Evolutionary conservation across 2,888 invertebrate genomes (phyloP).

Genomic region (Cylloceria caligata): DNA sequence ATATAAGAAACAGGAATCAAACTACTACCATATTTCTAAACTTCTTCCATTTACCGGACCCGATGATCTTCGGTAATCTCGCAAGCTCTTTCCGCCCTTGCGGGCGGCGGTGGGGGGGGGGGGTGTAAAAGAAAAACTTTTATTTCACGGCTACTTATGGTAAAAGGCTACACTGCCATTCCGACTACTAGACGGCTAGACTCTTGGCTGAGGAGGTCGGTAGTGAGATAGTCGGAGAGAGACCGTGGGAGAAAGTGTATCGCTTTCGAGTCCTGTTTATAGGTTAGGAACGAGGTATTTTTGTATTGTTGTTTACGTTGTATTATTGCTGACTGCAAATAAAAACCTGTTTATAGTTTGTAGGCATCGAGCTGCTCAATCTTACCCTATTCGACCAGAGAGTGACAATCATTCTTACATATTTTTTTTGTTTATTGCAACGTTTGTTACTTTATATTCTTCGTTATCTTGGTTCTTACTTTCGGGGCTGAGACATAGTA

Average conservation of each 20-base stretch:
- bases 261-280: constrained; percentile 36
- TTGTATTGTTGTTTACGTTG: no score
- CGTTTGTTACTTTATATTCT: no score
- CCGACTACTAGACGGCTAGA: neutral
- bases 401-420: no score
- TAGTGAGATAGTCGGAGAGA: constrained; percentile 7
- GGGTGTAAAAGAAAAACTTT: constrained; percentile 55
- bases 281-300: no score
- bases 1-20: constrained; percentile 60
- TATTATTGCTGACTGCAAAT: no score
- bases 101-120: constrained; percentile 48
- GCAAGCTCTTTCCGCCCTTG: constrained; percentile 35
- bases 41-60: constrained; percentile 48
- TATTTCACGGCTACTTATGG: neutral
- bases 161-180: constrained; percentile 8
- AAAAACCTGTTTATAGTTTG: no score
- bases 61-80: constrained; percentile 41
- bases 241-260: constrained; percentile 17
- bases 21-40: constrained; percentile 60
- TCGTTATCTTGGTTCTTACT: no score
- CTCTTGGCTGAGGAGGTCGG: neutral
- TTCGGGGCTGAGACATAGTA: no score
- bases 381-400: no score
- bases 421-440: no score
- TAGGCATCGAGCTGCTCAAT: no score